Conservation (phyloP, 2,113 vertebrate genomes). For the Telmatochromis sp. region DNA sequence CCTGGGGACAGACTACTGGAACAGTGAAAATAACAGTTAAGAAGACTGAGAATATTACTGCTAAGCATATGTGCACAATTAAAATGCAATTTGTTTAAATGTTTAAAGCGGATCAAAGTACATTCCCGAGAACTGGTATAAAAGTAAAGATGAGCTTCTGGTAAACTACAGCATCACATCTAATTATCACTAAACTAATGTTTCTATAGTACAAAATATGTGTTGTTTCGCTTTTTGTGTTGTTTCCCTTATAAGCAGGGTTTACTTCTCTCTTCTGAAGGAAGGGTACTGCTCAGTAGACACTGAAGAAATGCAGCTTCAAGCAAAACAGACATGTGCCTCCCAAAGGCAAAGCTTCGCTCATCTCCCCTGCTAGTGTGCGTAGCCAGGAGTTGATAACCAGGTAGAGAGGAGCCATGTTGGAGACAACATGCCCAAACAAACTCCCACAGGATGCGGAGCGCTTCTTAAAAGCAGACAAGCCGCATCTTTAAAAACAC, state of each 20-base stretch:
- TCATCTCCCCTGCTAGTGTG: not conserved
- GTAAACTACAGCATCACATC: not conserved
- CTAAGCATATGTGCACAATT: not conserved
- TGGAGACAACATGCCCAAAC: not conserved
- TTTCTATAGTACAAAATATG: not conserved
- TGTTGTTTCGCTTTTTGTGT: not conserved
- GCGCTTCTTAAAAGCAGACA: not conserved
- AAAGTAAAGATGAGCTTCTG: not conserved
- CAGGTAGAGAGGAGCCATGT: not conserved
- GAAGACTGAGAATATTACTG: not conserved
- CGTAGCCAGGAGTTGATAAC: constrained; percentile 12
- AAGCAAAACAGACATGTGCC: not conserved
- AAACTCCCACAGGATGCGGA: not conserved
- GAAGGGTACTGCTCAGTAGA: not conserved
- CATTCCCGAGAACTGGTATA: not conserved
- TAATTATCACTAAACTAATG: not conserved
- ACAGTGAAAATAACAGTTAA: not conserved
- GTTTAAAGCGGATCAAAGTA: not conserved
- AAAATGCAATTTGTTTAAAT: not conserved
- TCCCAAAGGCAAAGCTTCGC: constrained; percentile 17
- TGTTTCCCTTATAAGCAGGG: not conserved
- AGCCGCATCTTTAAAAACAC: not conserved
- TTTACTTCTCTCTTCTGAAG: not conserved
- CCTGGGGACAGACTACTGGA: not conserved
- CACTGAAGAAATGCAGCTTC: constrained; percentile 5